phyloP scores from a whole-genome alignment of 1,140 invertebrate genomes.

The Procambarus clarkii region DNA sequence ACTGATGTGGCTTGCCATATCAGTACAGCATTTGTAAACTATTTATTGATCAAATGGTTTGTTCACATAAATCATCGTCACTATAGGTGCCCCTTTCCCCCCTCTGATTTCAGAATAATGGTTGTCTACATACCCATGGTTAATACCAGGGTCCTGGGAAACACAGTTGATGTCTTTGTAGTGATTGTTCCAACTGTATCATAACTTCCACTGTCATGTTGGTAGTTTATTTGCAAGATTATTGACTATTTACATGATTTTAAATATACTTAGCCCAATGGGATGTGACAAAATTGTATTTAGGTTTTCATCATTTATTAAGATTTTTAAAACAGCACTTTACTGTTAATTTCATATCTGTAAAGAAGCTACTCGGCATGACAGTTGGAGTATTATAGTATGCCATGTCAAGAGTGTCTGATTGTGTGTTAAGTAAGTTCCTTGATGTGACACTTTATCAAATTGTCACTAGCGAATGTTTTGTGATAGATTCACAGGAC shows the following conservation, averaged over 20 bases:
- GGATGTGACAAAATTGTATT: too few relatives aligned
- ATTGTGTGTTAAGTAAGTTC: slow-evolving; percentile 13
- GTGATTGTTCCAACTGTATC: slow-evolving; percentile 11
- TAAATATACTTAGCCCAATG: too few relatives aligned
- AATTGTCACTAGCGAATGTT: neutral
- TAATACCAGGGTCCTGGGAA: slow-evolving; percentile 37
- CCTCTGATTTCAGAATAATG: slow-evolving; percentile 5
- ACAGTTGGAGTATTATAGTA: slow-evolving; percentile 21
- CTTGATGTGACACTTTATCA: slow-evolving; percentile 30
- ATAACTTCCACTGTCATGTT: neutral
- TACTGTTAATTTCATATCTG: neutral
- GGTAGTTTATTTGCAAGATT: too few relatives aligned
- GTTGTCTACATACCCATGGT: slow-evolving; percentile 4
- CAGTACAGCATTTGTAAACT: neutral
- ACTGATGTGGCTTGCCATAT: neutral
- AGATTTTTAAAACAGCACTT: too few relatives aligned
- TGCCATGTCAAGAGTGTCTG: slow-evolving; percentile 18
- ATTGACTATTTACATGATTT: too few relatives aligned
- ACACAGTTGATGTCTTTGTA: slow-evolving; percentile 30
- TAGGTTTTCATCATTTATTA: too few relatives aligned
- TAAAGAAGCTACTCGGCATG: neutral
- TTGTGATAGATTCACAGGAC: slow-evolving; percentile 16
- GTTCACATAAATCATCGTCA: neutral
- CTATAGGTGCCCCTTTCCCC: too few relatives aligned
- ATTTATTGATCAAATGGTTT: neutral